These are phyloP conservation scores for Lepidurus couesii DNA, from an alignment of 1,140 invertebrate species.

Conservation along the genomic window DNA sequence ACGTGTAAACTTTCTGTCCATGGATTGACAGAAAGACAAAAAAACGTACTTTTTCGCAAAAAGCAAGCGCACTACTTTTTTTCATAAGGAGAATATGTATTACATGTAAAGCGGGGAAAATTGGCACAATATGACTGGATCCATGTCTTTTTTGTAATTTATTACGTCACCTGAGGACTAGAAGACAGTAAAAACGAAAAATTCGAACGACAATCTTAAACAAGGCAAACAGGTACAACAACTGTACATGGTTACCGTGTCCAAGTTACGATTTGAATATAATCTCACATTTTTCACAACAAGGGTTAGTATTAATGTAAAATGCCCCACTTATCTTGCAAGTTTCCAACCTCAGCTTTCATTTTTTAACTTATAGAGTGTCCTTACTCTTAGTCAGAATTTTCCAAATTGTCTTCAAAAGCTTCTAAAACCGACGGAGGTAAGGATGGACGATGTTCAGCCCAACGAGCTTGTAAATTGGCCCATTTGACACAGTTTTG, in stretches of 20 bases:
- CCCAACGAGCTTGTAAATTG: neutral
- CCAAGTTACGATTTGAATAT: neutral
- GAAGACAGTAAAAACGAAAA: neutral
- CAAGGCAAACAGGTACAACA: constrained; percentile 6
- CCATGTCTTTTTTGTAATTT: neutral
- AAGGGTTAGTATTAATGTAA: neutral
- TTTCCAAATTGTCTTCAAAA: neutral
- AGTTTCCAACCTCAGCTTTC: too few relatives aligned
- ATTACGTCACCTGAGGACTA: constrained; percentile 14
- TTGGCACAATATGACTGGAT: constrained; percentile 7
- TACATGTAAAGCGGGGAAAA: neutral
- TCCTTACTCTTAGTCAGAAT: neutral
- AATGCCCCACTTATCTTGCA: neutral
- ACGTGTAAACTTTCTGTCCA: neutral
- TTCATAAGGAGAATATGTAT: neutral
- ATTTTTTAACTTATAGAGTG: neutral
- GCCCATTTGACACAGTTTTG: neutral
- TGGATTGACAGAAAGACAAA: neutral
- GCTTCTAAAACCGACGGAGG: neutral
- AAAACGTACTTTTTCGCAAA: neutral
- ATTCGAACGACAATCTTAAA: too few relatives aligned
- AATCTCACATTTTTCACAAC: neutral
- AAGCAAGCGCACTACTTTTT: neutral
- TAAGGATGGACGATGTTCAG: neutral
- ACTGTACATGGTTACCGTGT: constrained; percentile 2